Base-by-base conservation (phyloP, 2,113 vertebrate species). In the Thermophis baileyi region DNA sequence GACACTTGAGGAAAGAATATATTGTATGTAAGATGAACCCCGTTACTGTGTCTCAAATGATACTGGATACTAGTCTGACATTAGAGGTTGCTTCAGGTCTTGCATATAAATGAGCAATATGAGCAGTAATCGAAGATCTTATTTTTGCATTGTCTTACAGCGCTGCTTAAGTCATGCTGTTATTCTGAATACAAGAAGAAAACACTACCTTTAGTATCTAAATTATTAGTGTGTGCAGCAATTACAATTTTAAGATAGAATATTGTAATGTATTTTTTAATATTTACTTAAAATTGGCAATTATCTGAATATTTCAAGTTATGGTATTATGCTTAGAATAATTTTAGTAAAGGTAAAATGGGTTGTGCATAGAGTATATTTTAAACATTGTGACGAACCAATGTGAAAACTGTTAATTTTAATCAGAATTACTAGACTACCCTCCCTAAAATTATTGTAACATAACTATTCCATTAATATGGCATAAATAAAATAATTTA, bases 61-160 rank as follows among this genome's bases (percentile, higher is more conserved):
- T 97, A 96, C 89, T 95, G 95, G 95, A 94, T 90, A 3, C 95
- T 94, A 93, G 95, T 95, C 94, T 95, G 96, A 97, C 95, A 86
- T 92, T 91, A 95, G 95, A 95, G 96, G 96, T 93, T 96, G 96
- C 93, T 97, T 97, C 95, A 95, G 95, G 96, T 97, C 96, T 90
- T 97, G 96, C 96, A 96, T 98, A 96, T 97, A 96, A 98, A 97
- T 96, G 89, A 97, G 88, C 88, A 60, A 89, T 89, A 92, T 92
- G 92, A 92, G 92, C 92, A 93, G 96, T 90, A 89, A 94, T 97
- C 12, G 3, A 96, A 96, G 95, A 97, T 94, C 89, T 94, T 94
- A 85, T 7, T 87, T 87, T 90, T 88, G 27, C 50, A 40, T n/a
- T 9, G 24, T 89, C 88, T 30, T 30, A 50, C 81, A 93, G 85